Evolutionary conservation across 2,113 vertebrate genomes (phyloP), one percentile per base, ranked within the genome.

Genomic region (Cyanocitta stelleri): DNA sequence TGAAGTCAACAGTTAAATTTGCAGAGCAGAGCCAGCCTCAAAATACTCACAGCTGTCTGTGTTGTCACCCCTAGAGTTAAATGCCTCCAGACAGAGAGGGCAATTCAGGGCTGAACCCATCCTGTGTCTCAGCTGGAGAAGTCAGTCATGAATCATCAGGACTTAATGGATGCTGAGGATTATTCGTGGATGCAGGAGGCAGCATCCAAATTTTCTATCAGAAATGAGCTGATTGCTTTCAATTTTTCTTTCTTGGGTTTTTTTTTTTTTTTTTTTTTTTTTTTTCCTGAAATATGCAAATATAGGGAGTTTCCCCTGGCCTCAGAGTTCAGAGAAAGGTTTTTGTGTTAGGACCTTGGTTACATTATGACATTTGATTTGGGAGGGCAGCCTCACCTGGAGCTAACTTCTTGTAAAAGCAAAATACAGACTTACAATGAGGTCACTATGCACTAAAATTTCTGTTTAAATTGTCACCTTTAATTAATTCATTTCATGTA

Each of bases 401-500:
- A 64, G 51, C 79, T 95, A 96, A 94, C 85, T 90, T 97, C 96
- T 62, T 89, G 58, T 84, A 64, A 81, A 39, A 48, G 56, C 0
- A 16, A 73, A 93, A 82, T 54, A 78, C 52, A 88, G 84, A 85
- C 51, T 78, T 58, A 58, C 85, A 95, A 86, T 82, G 83, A 94
- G 95, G 94, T 88, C 87, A 80, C 92, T 91, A 43, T 74, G 91
- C 89, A 88, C 55, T 56, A 79, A 86, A 96, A 89, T 75, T 48
- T 79, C 68, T 81, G 33, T 90, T 94, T 75, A 63, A 49, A 89
- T 95, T 97, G 97, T 97, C 97, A 91, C 73, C 81, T 96, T 95
- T 93, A 97, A 98, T 98, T 96, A 97, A 97, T 96, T 97, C 92
- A 85, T 82, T 89, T 44, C 39, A 33, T 91, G 80, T 87, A 80